Evolutionary conservation across 2,888 invertebrate species (phyloP), one percentile per base, ranked within the genome.

Genomic region (Leucophora obtusa): DNA sequence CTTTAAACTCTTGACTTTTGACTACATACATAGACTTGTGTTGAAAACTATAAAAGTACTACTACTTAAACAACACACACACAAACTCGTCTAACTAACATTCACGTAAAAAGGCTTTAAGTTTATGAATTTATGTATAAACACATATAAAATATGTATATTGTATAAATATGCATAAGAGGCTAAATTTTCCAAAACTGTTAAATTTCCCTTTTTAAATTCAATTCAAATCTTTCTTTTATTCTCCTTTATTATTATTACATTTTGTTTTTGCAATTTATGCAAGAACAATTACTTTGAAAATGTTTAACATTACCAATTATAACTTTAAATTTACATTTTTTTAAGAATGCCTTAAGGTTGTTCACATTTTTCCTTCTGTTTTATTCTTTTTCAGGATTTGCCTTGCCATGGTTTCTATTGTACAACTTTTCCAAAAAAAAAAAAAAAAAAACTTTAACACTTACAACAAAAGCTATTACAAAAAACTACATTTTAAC

Each of bases 321-420:
- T 47, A 47, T 47, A 47, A 47, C 43, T 47, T 47, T 47, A 47
- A 47, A 47, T 47, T 47, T 47, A 47, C 43, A n/a, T 47, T 47
- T 47, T 47, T n/a, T 38, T 38, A 47, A 47, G 14, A 1, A 47
- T n/a, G 43, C 43, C 43, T 47, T 47, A 47, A 47, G 43, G n/a
- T 47, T 47, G 7, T 47, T 47, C n/a, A 38, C 6, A 10, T n/a
- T 47, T 47, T n/a, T 47, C 14, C n/a, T 47, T 14, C n/a, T 14
- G 43, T 47, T 47, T 47, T 47, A 47, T 47, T n/a, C 43, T 47
- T 14, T 2, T n/a, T 5, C n/a, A 47, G n/a, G 6, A 47, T 47
- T 47, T 47, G 43, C 43, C 5, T 47, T 47, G 11, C 38, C 28
- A 28, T 38, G 43, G 43, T 14, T 47, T 47, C 43, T 47, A 47